Evolutionary conservation across 2,797 vertebrate species (phyloP).

Genomic region (Karalla daura): DNA sequence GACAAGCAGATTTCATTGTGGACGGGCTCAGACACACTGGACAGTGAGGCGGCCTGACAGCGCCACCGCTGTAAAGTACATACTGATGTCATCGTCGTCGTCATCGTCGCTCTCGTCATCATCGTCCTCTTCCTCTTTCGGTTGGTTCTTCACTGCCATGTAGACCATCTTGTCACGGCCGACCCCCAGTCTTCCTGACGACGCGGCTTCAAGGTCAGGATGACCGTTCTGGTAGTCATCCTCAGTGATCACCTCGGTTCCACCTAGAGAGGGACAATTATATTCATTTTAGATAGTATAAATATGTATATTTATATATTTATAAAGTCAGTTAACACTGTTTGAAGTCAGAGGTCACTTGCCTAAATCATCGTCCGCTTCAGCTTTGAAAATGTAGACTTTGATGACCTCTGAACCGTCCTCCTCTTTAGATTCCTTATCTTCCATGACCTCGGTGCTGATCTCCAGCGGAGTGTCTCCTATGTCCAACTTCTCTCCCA

Average conservation of each 20-base stretch:
- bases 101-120: conserved; percentile 71
- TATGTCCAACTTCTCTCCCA: conserved; percentile 97
- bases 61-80: too few relatives aligned
- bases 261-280: conserved; percentile 83
- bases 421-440: conserved; percentile 93
- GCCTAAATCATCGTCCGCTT: conserved; percentile 98
- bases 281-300: too few relatives aligned
- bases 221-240: conserved; percentile 96
- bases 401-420: conserved; percentile 98
- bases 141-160: conserved; percentile 97
- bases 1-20: conserved; percentile 45
- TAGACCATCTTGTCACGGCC: conserved; percentile 99
- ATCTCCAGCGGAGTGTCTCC: conserved; percentile 95
- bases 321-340: too few relatives aligned
- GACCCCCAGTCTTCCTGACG: conserved; percentile 88
- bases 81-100: conserved; percentile 88
- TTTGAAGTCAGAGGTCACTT: too few relatives aligned
- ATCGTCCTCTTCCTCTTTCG: conserved; percentile 87
- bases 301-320: too few relatives aligned
- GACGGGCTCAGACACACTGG: not conserved
- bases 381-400: conserved; percentile 99
- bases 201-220: conserved; percentile 91
- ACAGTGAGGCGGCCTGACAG: not conserved
- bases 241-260: conserved; percentile 97
- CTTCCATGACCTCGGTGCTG: conserved; percentile 92